Conservation (phyloP, 2,797 vertebrate species). For the Triplophysa bombifrons region DNA sequence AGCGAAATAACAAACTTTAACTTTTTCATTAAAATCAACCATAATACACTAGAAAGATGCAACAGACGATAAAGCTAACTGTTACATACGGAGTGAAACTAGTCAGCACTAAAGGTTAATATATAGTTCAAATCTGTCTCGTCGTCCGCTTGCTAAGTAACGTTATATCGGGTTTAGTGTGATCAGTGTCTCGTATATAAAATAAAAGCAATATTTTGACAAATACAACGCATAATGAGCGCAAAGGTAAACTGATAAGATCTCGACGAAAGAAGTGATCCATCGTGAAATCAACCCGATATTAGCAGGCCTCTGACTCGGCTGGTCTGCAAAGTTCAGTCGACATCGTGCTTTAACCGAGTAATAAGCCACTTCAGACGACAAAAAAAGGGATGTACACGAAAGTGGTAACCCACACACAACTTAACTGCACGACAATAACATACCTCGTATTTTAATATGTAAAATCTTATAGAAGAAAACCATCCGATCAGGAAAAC, state of each 20-base stretch:
- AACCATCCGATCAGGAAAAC: background rate
- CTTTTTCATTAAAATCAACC: background rate
- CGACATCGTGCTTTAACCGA: background rate
- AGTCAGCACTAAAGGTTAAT: background rate
- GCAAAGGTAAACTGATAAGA: background rate
- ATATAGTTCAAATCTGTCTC: background rate
- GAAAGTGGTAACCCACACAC: background rate
- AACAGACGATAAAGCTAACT: too few species aligned
- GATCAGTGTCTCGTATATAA: background rate
- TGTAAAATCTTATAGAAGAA: constrained; percentile 26
- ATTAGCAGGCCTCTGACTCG: background rate
- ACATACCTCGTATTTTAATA: constrained; percentile 46
- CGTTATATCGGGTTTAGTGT: too few species aligned
- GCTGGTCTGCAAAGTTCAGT: background rate
- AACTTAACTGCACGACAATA: background rate
- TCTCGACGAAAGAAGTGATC: background rate
- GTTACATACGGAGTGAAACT: background rate
- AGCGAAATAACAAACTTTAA: background rate
- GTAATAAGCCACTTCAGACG: background rate
- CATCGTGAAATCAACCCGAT: background rate
- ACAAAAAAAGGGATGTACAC: background rate
- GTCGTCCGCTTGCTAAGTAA: too few species aligned
- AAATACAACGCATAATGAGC: background rate
- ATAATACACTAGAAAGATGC: too few species aligned
- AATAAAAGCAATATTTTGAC: background rate